Base-by-base conservation (phyloP, 2,797 vertebrate genomes). In the Eleutherodactylus coqui region DNA sequence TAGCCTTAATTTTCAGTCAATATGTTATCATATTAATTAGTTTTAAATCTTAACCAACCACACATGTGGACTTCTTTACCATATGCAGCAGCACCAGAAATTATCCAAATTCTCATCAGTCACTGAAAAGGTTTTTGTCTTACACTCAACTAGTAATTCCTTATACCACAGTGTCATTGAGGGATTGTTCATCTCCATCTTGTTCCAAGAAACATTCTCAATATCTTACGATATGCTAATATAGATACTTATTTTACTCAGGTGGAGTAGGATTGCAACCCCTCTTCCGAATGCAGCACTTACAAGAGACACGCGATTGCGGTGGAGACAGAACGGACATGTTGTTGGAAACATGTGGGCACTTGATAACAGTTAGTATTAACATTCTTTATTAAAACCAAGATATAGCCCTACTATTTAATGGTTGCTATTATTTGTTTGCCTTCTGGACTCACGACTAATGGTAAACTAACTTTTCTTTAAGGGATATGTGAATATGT, bases 281-380 rank as follows among this genome's bases (percentile, higher is more conserved):
- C 98, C 97, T 47, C 94, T 99, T 90, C 97, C 98, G 87, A 99
- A 98, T 0, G 95, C 97, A 53, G 97, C 97, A 0, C 93, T 99
- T 70, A 98, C 98, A 49, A 96, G 94, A 47, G 94, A 94, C 77
- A 98, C 97, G 27, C 95, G 96, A 79, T 96, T 99, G 91, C 97
- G 96, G 86, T 99, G 98, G 98, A 97, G 96, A 88, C 98, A 99
- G 92, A 96, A 92, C 0, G 96, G 97, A 89, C 90, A 93, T 8
- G 95, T 97, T 88, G 89, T 92, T 6, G 95, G 96, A 89, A 98
- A 96, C 94, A 99, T 98, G 97, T 99, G 98, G 98, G 97, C 94
- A 86, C 91, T 96, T 14, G 95, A 96, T 92, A 96, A 95, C 41
- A 93, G 95, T 96, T 89, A 93, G 95, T 94, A 91, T 96, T 88